Conservation (phyloP, 2,113 vertebrate species). For the Chlorodrepanis virens region DNA sequence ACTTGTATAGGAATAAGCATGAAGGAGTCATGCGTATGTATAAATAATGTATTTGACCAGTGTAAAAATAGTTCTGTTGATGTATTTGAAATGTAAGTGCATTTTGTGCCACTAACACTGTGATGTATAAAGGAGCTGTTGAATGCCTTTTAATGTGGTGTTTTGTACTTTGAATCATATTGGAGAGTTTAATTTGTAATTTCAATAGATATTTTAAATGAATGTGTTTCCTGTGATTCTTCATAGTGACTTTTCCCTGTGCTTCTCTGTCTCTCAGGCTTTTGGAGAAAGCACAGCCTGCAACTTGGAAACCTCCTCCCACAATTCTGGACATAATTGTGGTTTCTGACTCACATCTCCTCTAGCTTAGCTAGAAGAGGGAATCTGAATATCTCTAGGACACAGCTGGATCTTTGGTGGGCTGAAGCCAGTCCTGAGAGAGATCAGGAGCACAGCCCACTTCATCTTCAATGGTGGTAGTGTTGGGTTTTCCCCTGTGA, state of each 20-base stretch:
- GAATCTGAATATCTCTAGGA: background rate
- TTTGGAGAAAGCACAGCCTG: background rate
- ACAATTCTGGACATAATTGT: background rate
- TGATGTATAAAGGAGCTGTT: constrained; percentile 80
- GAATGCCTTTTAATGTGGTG: constrained; percentile 76
- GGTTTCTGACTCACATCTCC: background rate
- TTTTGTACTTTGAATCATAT: constrained; percentile 75
- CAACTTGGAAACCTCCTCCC: background rate
- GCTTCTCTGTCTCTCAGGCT: background rate
- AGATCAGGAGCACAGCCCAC: no score
- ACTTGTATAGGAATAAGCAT: constrained; percentile 74
- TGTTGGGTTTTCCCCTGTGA: no score
- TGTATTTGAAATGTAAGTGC: constrained; percentile 74
- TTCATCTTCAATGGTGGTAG: no score
- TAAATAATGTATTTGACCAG: constrained; percentile 55
- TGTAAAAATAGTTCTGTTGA: constrained; percentile 61
- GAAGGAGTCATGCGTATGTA: constrained; percentile 70
- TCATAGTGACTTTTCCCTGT: background rate
- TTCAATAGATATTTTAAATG: constrained; percentile 79
- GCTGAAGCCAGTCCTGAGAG: no score
- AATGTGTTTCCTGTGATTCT: constrained; percentile 48
- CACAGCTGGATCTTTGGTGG: background rate
- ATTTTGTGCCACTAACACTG: constrained; percentile 88
- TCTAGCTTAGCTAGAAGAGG: background rate
- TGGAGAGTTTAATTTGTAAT: constrained; percentile 73